phyloP scores from a whole-genome alignment of 2,888 invertebrate genomes.

The Drosophila meridiana region DNA sequence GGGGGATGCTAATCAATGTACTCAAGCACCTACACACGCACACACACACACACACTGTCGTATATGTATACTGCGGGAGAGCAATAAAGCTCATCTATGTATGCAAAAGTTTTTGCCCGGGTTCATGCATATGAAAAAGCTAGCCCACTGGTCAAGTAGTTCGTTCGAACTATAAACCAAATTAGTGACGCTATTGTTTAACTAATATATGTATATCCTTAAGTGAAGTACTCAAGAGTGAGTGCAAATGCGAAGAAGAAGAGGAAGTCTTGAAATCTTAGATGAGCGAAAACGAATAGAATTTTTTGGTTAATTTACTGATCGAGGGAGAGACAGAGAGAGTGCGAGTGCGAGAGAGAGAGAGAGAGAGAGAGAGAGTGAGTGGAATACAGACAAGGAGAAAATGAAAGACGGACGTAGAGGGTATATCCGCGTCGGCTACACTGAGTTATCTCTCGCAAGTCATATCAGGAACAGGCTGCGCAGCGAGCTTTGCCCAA shows the following conservation, averaged over 20 bases:
- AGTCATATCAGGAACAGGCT: neutral
- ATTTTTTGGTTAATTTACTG: too few relatives aligned
- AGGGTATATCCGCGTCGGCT: slow-evolving; percentile 1
- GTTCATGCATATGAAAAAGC: slow-evolving; percentile 2
- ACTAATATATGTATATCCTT: neutral
- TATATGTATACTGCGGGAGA: neutral
- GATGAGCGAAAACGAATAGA: too few relatives aligned
- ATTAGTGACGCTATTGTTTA: neutral
- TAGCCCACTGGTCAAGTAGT: neutral
- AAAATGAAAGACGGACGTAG: neutral
- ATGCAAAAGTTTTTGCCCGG: slow-evolving; percentile 8
- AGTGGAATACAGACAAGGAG: neutral
- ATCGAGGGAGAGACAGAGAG: neutral
- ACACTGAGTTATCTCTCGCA: neutral
- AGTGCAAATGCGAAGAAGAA: neutral
- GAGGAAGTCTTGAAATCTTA: neutral
- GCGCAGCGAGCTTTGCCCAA: slow-evolving; percentile 11
- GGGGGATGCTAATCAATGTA: slow-evolving; percentile 8
- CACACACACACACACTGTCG: neutral
- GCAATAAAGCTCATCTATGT: slow-evolving; percentile 10
- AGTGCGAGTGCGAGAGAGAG: neutral
- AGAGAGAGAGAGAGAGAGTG: neutral
- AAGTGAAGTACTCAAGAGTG: neutral
- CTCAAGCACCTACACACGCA: neutral
- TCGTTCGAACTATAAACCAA: neutral